Evolutionary conservation across 2,888 invertebrate genomes (phyloP).

Genomic region (Eristalis pertinax): DNA sequence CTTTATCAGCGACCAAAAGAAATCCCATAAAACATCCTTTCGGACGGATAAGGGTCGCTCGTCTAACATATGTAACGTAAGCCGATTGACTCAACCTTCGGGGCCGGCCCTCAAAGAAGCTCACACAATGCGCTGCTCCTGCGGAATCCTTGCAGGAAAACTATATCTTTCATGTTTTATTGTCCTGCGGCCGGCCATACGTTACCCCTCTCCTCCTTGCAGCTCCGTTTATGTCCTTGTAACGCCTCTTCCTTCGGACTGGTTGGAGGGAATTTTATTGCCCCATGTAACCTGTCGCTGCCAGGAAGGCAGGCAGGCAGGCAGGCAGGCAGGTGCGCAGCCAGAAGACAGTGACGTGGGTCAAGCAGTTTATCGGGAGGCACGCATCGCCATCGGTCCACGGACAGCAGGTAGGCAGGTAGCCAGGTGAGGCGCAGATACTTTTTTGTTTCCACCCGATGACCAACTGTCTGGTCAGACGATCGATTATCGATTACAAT

Average conservation of each 20-base stretch:
- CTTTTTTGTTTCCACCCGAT: slow-evolving; percentile 28
- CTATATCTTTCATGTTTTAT: slow-evolving; percentile 68
- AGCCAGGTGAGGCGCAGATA: slow-evolving; percentile 55
- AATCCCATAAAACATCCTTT: slow-evolving; percentile 59
- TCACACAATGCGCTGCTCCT: not conserved
- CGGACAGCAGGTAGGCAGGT: slow-evolving; percentile 29
- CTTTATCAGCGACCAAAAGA: slow-evolving; percentile 40
- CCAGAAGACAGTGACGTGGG: slow-evolving; percentile 61
- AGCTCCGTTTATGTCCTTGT: slow-evolving; percentile 51
- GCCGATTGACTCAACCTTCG: slow-evolving; percentile 52
- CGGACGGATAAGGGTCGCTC: slow-evolving; percentile 27
- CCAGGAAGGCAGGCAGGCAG: slow-evolving; percentile 49
- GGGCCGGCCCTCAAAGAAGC: slow-evolving; percentile 32
- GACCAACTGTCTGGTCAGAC: slow-evolving; percentile 70
- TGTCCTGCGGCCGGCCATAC: slow-evolving; percentile 51
- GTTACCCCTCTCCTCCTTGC: slow-evolving; percentile 34
- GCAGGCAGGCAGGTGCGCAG: slow-evolving; percentile 52
- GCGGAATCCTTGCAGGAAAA: slow-evolving; percentile 60
- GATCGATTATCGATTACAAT: slow-evolving; percentile 68
- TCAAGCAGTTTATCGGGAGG: slow-evolving; percentile 64
- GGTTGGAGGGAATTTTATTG: slow-evolving; percentile 8
- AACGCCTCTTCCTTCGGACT: slow-evolving; percentile 18
- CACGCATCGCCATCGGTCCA: slow-evolving; percentile 34
- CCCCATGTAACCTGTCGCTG: slow-evolving; percentile 64
- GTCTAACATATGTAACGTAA: slow-evolving; percentile 63